These are phyloP conservation scores for Chironomus tentans DNA, from an alignment of 2,888 invertebrate species.

Conservation along the genomic window DNA sequence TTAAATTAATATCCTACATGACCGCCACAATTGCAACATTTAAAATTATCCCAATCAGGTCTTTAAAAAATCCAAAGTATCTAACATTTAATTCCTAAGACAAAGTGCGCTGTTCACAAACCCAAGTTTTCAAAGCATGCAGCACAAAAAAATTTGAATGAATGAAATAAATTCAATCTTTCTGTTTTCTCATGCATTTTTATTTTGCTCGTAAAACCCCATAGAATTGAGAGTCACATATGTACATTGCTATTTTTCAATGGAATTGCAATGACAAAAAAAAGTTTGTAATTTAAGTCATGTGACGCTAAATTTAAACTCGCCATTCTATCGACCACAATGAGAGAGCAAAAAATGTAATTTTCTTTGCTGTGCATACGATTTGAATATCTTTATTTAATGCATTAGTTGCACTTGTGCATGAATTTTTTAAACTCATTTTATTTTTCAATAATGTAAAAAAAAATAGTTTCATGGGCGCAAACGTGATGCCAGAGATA, in stretches of 20 bases:
- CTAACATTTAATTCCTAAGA: too few species aligned
- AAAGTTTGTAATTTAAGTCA: not conserved
- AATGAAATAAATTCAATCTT: not conserved
- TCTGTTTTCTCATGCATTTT: not conserved
- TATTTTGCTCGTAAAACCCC: not conserved
- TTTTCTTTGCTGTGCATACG: not conserved
- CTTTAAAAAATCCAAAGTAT: too few species aligned
- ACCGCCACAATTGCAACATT: too few species aligned
- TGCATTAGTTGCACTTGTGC: conserved; percentile 19
- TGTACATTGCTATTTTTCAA: not conserved
- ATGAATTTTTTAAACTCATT: conserved; percentile 21
- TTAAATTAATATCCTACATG: too few species aligned
- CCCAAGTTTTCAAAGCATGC: not conserved
- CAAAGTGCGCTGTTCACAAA: too few species aligned
- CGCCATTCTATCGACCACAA: not conserved
- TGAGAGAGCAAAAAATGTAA: not conserved
- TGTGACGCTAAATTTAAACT: not conserved
- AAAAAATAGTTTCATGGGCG: conserved; percentile 1
- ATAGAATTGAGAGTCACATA: not conserved
- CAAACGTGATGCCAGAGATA: not conserved
- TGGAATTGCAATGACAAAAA: not conserved
- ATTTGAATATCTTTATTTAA: not conserved
- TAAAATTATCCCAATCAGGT: too few species aligned
- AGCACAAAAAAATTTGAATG: not conserved
- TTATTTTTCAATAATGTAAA: not conserved